Base-by-base conservation (phyloP, 2,888 invertebrate genomes). In the Diaphora mendica region DNA sequence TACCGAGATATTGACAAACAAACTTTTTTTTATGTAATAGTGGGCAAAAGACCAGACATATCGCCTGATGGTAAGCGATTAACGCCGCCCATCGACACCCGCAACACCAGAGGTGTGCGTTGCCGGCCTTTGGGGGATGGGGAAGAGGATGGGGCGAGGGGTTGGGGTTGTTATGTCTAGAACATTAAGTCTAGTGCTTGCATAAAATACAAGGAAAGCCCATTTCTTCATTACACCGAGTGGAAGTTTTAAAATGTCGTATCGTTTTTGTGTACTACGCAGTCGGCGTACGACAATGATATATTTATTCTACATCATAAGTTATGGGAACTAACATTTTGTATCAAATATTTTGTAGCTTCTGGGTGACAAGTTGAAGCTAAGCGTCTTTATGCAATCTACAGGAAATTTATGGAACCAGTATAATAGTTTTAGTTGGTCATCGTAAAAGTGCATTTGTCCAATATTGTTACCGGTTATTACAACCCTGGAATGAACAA, bases 401-500 rank as follows among this genome's bases (percentile, higher is more conserved):
- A 96, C 89, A 5, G 89, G 87, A 78, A 94, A 94, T 15, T 95
- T 93, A 62, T 95, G 92, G 74, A 96, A 92, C 96, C 96, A 96
- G 88, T 96, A 96, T 68, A 97, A 81, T 71, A 97, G 90, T 85
- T 93, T 96, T 82, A 97, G 86, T 80, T 96, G 94, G 65, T 92
- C 90, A 79, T 97, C 96, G 85, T 96, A 97, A 87, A 97, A 97
- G 80, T 92, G 94, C 67, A 97, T 93, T 67, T 96, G 92, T 0
- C 97, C 97, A 0, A 73, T 80, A 23, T 87, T 89, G 85, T 96
- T 96, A 20, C 96, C 97, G 0, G 96, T 96, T 44, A 96, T 95
- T 68, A 96, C 89, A n/a, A 94, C 87, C 17, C 96, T 96, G 85
- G 11, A 73, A 81, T 55, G n/a, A 55, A 4, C 2, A n/a, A 48